A percentile compares a stretch with the other conserved stretches of the same genome.
Evolutionary conservation across 2,113 vertebrate genomes (phyloP).

Genomic region (Gobio gobio): DNA sequence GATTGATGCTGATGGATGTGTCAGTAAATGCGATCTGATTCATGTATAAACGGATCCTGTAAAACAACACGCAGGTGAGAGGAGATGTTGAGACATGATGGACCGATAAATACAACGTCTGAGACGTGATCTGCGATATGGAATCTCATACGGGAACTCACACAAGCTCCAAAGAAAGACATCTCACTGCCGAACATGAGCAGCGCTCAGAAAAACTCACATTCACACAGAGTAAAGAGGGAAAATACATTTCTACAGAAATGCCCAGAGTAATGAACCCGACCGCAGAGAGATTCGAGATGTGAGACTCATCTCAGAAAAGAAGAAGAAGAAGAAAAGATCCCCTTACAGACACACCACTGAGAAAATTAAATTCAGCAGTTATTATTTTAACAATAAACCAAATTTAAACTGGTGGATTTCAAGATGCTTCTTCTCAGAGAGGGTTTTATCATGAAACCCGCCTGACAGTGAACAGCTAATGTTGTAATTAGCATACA

Average conservation of each 20-base stretch:
- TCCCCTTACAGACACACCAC: not conserved
- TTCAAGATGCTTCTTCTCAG: not conserved
- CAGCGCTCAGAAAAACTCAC: not conserved
- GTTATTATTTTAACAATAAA: not conserved
- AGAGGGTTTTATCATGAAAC: not conserved
- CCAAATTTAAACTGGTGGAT: not conserved
- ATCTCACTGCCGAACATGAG: not conserved
- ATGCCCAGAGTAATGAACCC: not conserved
- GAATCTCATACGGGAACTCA: not conserved
- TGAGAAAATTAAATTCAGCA: not conserved
- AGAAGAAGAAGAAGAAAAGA: not conserved
- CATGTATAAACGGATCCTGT: not conserved
- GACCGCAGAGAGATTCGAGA: not conserved
- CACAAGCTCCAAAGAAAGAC: not conserved
- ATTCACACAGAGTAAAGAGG: not conserved
- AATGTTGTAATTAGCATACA: not conserved
- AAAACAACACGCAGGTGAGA: not conserved
- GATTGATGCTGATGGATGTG: not conserved
- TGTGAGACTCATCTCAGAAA: not conserved
- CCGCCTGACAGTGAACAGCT: not conserved
- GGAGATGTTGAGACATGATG: not conserved
- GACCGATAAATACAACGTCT: not conserved
- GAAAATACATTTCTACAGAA: not conserved
- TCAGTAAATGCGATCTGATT: not conserved
- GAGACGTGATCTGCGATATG: not conserved